Evolutionary conservation across 1,140 invertebrate genomes (phyloP).

Genomic region (Drosophila subpulchrella): DNA sequence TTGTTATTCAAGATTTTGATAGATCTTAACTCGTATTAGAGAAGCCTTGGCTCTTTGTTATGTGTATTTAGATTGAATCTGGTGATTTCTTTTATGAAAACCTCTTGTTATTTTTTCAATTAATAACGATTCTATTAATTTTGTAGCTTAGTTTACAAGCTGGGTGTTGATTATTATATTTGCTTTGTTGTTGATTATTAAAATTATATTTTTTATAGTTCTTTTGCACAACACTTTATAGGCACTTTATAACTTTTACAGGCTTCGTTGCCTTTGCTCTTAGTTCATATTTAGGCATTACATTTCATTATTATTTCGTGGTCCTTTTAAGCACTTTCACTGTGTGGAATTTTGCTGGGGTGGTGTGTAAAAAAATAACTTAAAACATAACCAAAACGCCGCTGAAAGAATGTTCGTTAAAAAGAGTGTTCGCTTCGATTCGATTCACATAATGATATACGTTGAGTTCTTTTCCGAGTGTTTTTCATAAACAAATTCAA

Average conservation of each 20-base stretch:
- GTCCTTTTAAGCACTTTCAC: conserved; percentile 49
- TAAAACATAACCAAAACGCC: conserved; percentile 48
- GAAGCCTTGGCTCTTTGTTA: not conserved
- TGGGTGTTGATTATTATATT: not conserved
- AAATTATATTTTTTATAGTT: conserved; percentile 27
- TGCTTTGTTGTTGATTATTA: not conserved
- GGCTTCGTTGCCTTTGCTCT: conserved; percentile 12
- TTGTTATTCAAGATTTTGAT: not conserved
- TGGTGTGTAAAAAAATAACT: conserved; percentile 49
- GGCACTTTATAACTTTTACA: conserved; percentile 15
- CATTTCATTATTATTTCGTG: conserved; percentile 3
- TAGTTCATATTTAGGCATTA: conserved; percentile 18
- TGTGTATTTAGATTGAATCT: not conserved
- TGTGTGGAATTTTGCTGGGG: conserved; percentile 8
- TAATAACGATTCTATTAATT: not conserved
- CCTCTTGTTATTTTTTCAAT: conserved; percentile 1
- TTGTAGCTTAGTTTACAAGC: not conserved
- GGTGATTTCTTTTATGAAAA: not conserved
- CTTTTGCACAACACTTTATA: conserved; percentile 52
- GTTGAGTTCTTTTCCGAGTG: conserved; percentile 61
- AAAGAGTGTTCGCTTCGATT: conserved; percentile 77
- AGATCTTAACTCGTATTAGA: not conserved
- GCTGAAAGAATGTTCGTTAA: conserved; percentile 46
- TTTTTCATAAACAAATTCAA: conserved; percentile 67
- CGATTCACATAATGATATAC: conserved; percentile 26